Base-by-base conservation (phyloP, 2,888 invertebrate species). In the Polymixis lichenea region DNA sequence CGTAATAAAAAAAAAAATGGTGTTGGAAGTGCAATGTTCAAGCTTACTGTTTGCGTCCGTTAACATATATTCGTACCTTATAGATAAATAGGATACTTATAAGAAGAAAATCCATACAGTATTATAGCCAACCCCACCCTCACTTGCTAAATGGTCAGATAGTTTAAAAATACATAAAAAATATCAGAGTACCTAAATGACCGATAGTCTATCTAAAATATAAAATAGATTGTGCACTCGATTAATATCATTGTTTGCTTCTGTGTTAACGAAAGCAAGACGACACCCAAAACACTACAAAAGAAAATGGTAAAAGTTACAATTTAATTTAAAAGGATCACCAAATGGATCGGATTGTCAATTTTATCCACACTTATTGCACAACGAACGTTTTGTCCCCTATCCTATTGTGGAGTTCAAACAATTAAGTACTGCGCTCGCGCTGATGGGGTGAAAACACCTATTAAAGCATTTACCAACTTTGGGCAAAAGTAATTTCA, bases 401-500 rank as follows among this genome's bases (percentile, higher is more conserved):
- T 38, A 15, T 60, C 32, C 78, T 32, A 55, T 60, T 11, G 74
- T 6, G 55, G 53, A 58, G 32, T 43, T 51, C 15, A 17, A 60
- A 67, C 58, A 69, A 78, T 67, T 49, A 58, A 60, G 58, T 49
- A 65, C 38, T 22, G 32, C 28, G 1, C 22, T 82, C 25, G 43
- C 25, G 1, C 11, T 62, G 38, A 62, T 67, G 28, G 28, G 19
- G 19, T 71, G 19, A 56, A 61, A 61, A 46, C 32, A 53, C 72
- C 55, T 69, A 65, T 43, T 65, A 32, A 32, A 15, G 53, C 22
- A 56, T 25, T 38, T 66, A 55, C 79, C 79, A 72, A 53, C 2
- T 70, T 58, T 19, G 53, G 61, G 0, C 38, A 67, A 69, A 55
- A 25, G n/a, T 38, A 74, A 73, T 84, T 79, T 51, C 58, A 43